A percentile compares a stretch with the other conserved stretches of the same genome.
Evolutionary conservation across 2,797 vertebrate genomes (phyloP).

Genomic region (Falco columbarius): DNA sequence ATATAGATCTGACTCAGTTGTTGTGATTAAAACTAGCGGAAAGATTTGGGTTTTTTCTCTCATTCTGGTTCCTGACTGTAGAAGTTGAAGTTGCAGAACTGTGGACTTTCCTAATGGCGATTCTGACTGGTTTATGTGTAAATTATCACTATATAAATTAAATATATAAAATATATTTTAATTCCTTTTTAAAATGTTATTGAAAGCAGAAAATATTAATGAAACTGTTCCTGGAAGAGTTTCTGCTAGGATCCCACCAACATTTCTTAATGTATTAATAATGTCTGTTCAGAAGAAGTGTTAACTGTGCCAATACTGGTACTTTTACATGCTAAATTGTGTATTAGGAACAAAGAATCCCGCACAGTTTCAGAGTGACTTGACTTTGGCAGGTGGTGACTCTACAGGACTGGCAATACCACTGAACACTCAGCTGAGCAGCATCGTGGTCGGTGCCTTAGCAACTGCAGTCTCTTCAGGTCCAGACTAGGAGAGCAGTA

Average conservation of each 20-base stretch:
- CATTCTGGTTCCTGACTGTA: neutral
- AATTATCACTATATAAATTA: neutral
- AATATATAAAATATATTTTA: neutral
- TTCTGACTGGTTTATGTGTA: neutral
- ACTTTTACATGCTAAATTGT: neutral
- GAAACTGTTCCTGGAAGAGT: neutral
- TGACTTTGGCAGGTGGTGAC: neutral
- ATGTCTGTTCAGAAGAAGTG: neutral
- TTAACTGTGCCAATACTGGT: neutral
- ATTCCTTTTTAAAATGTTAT: neutral
- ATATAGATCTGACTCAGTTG: neutral
- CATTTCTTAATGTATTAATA: neutral
- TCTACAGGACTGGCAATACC: neutral
- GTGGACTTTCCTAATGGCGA: neutral
- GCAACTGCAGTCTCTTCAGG: neutral
- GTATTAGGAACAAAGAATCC: neutral
- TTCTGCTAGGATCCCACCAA: neutral
- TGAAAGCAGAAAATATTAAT: neutral
- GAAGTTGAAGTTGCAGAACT: neutral
- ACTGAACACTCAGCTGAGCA: neutral
- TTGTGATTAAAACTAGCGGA: neutral
- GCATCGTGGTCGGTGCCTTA: fast-evolving
- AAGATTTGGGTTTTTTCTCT: neutral
- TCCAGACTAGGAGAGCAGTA: fast-evolving
- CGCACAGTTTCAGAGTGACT: neutral